Evolutionary conservation across 2,888 invertebrate species (phyloP), one percentile per base, ranked within the genome.

Genomic region (Drosophila recens): DNA sequence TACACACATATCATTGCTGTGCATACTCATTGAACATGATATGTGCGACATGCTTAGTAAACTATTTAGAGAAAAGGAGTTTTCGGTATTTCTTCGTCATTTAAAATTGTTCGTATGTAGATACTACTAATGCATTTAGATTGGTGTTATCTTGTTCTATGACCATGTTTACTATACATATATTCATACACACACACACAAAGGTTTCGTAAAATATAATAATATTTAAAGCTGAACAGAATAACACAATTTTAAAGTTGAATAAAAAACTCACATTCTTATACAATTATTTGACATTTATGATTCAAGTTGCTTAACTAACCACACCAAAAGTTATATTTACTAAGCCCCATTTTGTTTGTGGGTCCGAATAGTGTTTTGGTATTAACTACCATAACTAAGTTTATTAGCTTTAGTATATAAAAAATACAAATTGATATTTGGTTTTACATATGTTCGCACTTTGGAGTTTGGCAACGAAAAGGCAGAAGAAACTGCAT

Each of bases 391-490:
- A 40, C 30, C 38, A 34, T 43, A 71, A 71, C 56, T 58, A 54
- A 64, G 53, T 53, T 36, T 20, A 58, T 33, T 42, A 34, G 13
- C 43, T 45, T 64, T 45, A 43, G 15, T 49, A 56, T 72, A 69
- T 38, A 62, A 75, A 72, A 77, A 65, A 67, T 76, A 76, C 64
- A 76, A 67, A 67, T 67, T 38, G 38, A n/a, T 71, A 64, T 34
- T 46, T 49, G n/a, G 3, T 53, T 43, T 56, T 66, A 8, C 30
- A 8, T 8, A 30, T 51, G 49, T 73, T 81, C 53, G 59, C 78
- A 66, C 64, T 63, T 76, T 59, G 56, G 57, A 58, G 58, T 62
- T 82, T 82, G 71, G 80, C 79, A 75, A 82, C 79, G 45, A 59
- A 81, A 82, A 57, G 62, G 73, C 72, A 72, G 51, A 58, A 52